phyloP scores from a whole-genome alignment of 2,797 vertebrate genomes.

The Pseudochromis fuscus region DNA sequence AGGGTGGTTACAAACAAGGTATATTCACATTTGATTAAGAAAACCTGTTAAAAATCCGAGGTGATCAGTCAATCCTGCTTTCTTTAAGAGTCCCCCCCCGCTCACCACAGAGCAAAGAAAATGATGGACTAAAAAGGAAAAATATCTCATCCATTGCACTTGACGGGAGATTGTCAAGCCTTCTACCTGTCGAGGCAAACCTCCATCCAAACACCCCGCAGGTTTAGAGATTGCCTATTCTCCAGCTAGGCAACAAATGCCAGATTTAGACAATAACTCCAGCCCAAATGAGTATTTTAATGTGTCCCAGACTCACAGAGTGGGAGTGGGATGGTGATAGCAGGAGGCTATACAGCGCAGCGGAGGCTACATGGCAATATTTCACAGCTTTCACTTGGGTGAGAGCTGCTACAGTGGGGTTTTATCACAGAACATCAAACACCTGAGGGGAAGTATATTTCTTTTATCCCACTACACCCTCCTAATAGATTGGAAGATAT shows the following conservation, averaged over 20 bases:
- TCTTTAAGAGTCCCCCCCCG: slow-evolving; percentile 7
- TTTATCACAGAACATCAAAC: slow-evolving; percentile 61
- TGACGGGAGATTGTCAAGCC: slow-evolving; percentile 15
- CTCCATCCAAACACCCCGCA: slow-evolving; percentile 39
- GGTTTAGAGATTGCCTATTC: slow-evolving; percentile 55
- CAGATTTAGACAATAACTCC: slow-evolving; percentile 53
- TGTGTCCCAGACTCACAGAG: slow-evolving; percentile 44
- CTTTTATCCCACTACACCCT: slow-evolving; percentile 39
- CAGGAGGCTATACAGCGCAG: slow-evolving; percentile 37
- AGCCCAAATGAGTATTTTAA: slow-evolving; percentile 56
- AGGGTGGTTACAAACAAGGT: no score
- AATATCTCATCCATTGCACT: slow-evolving; percentile 39
- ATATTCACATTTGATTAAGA: no score
- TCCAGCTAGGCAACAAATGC: slow-evolving; percentile 36
- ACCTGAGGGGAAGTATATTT: slow-evolving; percentile 50
- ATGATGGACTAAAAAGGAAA: slow-evolving; percentile 11
- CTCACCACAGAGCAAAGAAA: slow-evolving; percentile 18
- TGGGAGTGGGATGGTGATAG: slow-evolving; percentile 42
- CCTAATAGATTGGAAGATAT: slow-evolving; percentile 52
- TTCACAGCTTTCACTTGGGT: slow-evolving; percentile 35
- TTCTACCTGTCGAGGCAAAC: slow-evolving; percentile 17
- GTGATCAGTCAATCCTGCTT: not conserved
- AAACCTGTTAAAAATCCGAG: no score
- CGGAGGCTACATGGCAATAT: slow-evolving; percentile 9
- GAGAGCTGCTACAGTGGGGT: slow-evolving; percentile 35